Base-by-base conservation (phyloP, 2,888 invertebrate species). In the Lottia scabra region DNA sequence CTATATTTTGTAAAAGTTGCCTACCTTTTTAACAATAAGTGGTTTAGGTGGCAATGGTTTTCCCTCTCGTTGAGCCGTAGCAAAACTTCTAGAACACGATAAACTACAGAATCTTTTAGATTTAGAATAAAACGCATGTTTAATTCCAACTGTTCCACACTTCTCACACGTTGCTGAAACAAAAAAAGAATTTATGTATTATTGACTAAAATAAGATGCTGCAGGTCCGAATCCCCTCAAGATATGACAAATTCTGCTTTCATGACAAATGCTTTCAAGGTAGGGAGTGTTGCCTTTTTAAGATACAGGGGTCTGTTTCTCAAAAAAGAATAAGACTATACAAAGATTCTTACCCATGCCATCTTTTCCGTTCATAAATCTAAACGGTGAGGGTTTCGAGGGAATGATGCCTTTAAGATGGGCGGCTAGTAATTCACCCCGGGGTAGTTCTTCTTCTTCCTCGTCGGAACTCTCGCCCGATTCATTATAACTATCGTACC, bases 41-140 rank as follows among this genome's bases (percentile, higher is more conserved):
- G 56, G 19, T 56, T 56, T 56, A 38, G 63, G 65, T 16, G 73
- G 65, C 1, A 71, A 45, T 2, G 79, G 80, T 72, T 81, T 83
- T 8, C 82, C 83, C 71, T 84, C 84, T 26, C 83, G 68, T 71
- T 83, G 83, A 23, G 82, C 76, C 3, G 82, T 83, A 19, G 84
- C 83, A 77, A 81, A 84, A 48, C 83, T 84, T 30, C 94, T 91
- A 12, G 95, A 94, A 89, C 95, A 95, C 26, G 94, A 92, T 91
- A 95, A 92, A 86, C 95, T 95, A 88, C 95, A 95, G 89, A 94
- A 95, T 78, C 94, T 92, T 74, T 95, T 92, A 78, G 95, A 94
- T 89, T 94, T 93, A 16, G 95, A 95, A 87, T 95, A 95, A 90
- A 95, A 95, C 16, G 95, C 94, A 88, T 95, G 95, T 85, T 95